Base-by-base conservation (phyloP, 2,797 vertebrate species). In the Pangasius macronema region DNA sequence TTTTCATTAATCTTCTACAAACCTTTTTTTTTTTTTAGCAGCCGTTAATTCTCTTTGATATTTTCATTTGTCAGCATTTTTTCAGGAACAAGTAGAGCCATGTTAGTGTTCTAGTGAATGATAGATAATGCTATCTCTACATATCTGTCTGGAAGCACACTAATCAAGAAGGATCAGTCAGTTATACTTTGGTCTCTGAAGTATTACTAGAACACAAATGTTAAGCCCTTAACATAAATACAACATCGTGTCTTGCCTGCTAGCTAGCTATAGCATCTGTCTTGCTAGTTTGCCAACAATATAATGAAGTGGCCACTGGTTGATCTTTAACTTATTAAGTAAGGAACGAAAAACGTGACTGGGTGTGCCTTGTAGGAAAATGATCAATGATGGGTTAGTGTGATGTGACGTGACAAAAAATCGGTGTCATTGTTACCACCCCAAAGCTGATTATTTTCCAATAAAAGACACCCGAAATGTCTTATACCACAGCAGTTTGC, bases 21-120 rank as follows among this genome's bases (percentile, higher is more conserved):
- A 73, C 46, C 24, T 53, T 0, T 14, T 51, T 9, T 49, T 9
- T 49, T n/a, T 63, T n/a, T 65, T 30, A 33, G 14, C 30, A 33
- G 30, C 9, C 36, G 22, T 70, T 72, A 72, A 42, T 42, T 72
- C 68, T 42, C 9, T 11, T 42, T 13, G 36, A 42, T 72, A 24
- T 46, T 73, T 73, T 5, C 22, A 73, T 73, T 73, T 73, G 39
- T 73, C 70, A 73, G 39, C 70, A 46, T 46, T 73, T 73, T 14
- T 46, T 46, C 70, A 22, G 1, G 9, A 18, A 22, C 3, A 9
- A 42, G 8, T 42, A 42, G 10, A 72, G 27, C n/a, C 1, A 72
- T 46, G 10, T 14, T 27, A 24, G 42, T 33, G 5, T 68, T 68
- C 65, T 68, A 16, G 39, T 46, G 70, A 73, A 73, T 73, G 70